phyloP scores from a whole-genome alignment of 2,113 vertebrate genomes.

The Pristiophorus japonicus region DNA sequence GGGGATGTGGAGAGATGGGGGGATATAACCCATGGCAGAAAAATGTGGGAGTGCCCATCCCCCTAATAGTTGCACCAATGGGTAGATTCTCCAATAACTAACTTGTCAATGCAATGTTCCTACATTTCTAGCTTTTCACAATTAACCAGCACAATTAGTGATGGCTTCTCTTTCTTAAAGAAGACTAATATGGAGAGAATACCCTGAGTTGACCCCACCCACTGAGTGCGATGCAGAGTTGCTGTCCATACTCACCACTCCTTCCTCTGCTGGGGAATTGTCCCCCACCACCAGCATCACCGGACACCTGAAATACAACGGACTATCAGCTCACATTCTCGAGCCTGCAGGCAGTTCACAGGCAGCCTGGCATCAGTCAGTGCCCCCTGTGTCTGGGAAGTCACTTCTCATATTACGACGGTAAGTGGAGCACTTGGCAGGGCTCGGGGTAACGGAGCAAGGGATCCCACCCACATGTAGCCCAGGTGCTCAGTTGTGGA shows the following conservation, averaged over 20 bases:
- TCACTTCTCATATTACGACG: not conserved
- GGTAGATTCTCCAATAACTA: not conserved
- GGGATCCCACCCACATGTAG: not conserved
- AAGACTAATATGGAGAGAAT: not conserved
- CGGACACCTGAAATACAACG: constrained; percentile 66
- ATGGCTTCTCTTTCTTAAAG: not conserved
- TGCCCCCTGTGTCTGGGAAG: not conserved
- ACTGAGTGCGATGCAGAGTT: not conserved
- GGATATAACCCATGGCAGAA: not conserved
- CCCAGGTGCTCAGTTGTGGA: not conserved
- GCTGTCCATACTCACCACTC: constrained; percentile 73
- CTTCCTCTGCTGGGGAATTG: constrained; percentile 85
- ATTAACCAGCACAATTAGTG: not conserved
- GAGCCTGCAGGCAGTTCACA: not conserved
- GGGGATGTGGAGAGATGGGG: not conserved
- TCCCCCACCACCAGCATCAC: constrained; percentile 96
- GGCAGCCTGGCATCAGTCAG: not conserved
- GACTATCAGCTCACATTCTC: not conserved
- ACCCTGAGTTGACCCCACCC: not conserved
- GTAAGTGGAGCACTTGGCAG: not conserved
- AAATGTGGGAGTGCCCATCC: not conserved
- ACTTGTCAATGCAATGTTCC: not conserved
- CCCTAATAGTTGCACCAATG: not conserved
- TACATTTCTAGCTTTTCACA: not conserved
- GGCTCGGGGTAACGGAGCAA: not conserved